A percentile compares a stretch with the other conserved stretches of the same genome.
Conservation (phyloP, 2,113 vertebrate species). For the Ctenodactylus gundi region DNA sequence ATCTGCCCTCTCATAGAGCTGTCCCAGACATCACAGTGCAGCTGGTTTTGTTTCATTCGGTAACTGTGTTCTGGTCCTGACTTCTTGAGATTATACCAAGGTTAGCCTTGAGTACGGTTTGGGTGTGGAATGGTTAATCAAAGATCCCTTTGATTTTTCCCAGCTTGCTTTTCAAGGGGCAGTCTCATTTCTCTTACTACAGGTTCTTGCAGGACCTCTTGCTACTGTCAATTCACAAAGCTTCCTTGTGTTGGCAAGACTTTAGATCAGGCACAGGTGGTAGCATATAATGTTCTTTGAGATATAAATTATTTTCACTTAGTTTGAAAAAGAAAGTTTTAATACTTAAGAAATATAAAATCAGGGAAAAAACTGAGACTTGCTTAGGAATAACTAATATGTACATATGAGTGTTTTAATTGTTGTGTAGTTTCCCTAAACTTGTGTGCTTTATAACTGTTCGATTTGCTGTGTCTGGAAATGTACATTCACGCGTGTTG, state of each 20-base stretch:
- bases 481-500: neutral
- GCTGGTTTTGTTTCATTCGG: neutral
- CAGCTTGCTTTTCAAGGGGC: neutral
- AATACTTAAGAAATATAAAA: neutral
- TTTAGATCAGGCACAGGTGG: neutral
- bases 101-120: neutral
- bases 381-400: neutral
- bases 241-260: neutral
- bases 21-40: neutral
- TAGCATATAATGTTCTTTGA: neutral
- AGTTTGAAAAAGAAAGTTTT: slow-evolving; percentile 12
- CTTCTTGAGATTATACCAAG: neutral
- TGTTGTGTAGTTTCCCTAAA: neutral
- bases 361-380: too few species aligned
- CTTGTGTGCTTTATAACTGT: neutral
- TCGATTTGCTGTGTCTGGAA: neutral
- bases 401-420: neutral
- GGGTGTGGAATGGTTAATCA: neutral
- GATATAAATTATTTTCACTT: neutral
- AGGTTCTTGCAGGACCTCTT: slow-evolving; percentile 6
- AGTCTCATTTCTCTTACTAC: neutral
- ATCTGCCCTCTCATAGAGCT: neutral
- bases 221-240: neutral
- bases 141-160: neutral
- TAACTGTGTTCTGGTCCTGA: neutral